Evolutionary conservation across 2,113 vertebrate genomes (phyloP), one percentile per base, ranked within the genome.

Genomic region (Hepsetus odoe): DNA sequence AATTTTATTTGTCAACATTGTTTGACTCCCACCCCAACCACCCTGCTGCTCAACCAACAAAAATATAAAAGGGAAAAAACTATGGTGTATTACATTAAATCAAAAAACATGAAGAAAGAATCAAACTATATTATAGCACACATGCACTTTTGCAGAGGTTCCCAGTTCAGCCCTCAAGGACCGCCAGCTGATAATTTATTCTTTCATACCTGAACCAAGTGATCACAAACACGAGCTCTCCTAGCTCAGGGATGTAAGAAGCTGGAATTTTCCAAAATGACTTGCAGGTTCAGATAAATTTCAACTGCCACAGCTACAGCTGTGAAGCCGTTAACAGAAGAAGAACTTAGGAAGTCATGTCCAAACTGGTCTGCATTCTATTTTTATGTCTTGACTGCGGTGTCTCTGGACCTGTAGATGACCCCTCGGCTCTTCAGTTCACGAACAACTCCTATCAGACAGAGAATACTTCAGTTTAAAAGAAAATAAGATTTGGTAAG

Each of bases 401-500:
- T 98, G 83, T 99, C 98, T 91, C 98, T 95, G 90, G 96, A 99
- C 89, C 98, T 98, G 93, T 98, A 99, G 82, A 95, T 96, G 82
- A 99, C 96, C 0, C 96, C 97, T 86, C 97, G 95, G 89, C 98
- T 99, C 89, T 99, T 99, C 90, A 99, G 89, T 83, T 99, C 98
- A 82, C 97, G 91, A 68, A 98, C 97, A 0, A 99, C 98, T 76
- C 97, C 98, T 99, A 83, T 79, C 53, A 24, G 58, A 76, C 67
- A 51, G 10, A 68, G 8, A 76, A 13, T 6, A 38, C 4, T 1
- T 28, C 24, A 30, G 11, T 32, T 62, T 16, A 49, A 32, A 12
- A 49, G 13, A 1, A 14, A 46, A 44, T 38, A 30, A 11, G 51
- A 24, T 20, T 20, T 4, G 5, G 24, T 1, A 53, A 1, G 22